Evolutionary conservation across 1,140 invertebrate species (phyloP), one percentile per base, ranked within the genome.

Genomic region (Vollenhovia emeryi): DNA sequence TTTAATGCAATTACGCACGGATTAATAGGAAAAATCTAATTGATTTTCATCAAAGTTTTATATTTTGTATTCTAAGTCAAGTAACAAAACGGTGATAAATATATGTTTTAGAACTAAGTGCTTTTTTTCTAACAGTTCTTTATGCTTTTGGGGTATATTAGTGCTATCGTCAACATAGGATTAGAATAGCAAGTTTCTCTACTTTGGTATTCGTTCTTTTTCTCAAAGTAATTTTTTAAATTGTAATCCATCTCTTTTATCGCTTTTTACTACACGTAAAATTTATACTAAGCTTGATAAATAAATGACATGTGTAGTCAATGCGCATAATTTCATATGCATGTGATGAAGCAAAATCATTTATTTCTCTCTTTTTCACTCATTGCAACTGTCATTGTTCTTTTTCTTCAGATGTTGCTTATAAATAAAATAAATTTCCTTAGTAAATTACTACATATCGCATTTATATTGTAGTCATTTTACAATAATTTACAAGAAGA

Each of bases 201-300:
- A 59, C 9, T 59, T 74, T 57, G 5, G 6, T 36, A 40, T 55
- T 55, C 3, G 5, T 11, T 9, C n/a, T n/a, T 0, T 18, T 74
- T 74, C n/a, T 74, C 33, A 7, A 15, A 40, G 59, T 40, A 50
- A 40, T 40, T 11, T 57, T 74, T 21, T 57, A 36, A 50, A 57
- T 36, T 57, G 33, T 74, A 24, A 57, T 59, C 4, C 59, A 2
- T 40, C 33, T 74, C 8, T 74, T 36, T 21, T 74, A 55, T 33
- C 59, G 15, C 15, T 15, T 57, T 36, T 5, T 55, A 36, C 11
- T 8, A 57, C 15, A 74, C 21, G 30, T 13, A 57, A 21, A 52
- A 59, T 36, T 74, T 74, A 21, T 74, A 36, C 30, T 57, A 24
- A 43, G 66, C 50, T 40, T 74, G 15, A 57, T 40, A 74, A 74